phyloP scores from a whole-genome alignment of 2,888 invertebrate genomes.

The Criorhina ranunculi region DNA sequence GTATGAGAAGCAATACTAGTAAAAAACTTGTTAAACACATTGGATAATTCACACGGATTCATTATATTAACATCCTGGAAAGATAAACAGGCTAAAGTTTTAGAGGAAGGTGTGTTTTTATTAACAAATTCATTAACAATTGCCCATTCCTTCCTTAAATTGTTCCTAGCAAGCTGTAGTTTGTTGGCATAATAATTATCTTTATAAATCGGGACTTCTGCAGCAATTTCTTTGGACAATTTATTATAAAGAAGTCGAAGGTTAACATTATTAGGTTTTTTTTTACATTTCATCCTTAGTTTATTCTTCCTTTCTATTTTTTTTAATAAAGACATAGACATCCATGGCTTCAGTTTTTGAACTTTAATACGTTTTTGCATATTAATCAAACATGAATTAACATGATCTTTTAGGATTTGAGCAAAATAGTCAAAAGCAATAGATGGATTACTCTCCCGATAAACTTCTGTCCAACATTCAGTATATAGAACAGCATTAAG shows the following conservation, averaged over 20 bases:
- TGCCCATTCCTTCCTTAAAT: slow-evolving; percentile 9
- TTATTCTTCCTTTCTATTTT: not conserved
- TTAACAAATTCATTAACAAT: slow-evolving; percentile 17
- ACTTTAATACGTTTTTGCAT: not conserved
- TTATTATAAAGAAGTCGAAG: too few species aligned
- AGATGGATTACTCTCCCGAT: not conserved
- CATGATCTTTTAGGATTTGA: slow-evolving; percentile 1
- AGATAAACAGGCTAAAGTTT: too few species aligned
- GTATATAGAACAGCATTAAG: slow-evolving; percentile 6
- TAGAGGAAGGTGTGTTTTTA: not conserved
- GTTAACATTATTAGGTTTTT: not conserved
- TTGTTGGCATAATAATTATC: slow-evolving; percentile 5
- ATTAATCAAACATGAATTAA: not conserved
- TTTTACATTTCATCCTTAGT: not conserved
- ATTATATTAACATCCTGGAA: too few species aligned
- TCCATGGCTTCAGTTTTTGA: not conserved
- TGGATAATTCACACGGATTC: not conserved
- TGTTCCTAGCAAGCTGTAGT: not conserved
- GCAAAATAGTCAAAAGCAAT: not conserved
- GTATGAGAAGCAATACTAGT: not conserved
- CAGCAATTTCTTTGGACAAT: not conserved
- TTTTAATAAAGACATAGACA: not conserved
- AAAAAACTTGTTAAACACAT: not conserved
- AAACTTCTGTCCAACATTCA: not conserved
- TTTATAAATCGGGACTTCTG: slow-evolving; percentile 8